These are phyloP conservation scores for Coryphaenoides rupestris DNA, from an alignment of 2,113 vertebrate genomes.

Conservation along the genomic window DNA sequence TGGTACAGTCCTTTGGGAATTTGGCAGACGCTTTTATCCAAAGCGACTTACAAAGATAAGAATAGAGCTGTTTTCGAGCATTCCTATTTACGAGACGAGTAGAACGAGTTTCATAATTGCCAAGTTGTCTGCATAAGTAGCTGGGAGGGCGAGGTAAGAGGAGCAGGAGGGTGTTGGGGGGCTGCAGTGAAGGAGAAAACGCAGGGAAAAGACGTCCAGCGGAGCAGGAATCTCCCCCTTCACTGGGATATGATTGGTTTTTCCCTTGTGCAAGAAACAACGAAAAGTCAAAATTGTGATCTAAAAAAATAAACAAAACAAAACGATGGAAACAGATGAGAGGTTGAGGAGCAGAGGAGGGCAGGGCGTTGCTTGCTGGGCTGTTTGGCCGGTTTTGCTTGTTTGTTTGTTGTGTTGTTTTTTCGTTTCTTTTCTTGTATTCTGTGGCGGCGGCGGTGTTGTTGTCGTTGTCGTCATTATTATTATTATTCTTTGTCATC, in stretches of 20 bases:
- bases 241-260: conserved; percentile 92
- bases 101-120: too few relatives aligned
- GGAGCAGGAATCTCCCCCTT: conserved; percentile 70
- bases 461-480: conserved; percentile 21
- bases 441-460: conserved; percentile 2
- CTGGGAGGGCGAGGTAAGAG: conserved; percentile 23
- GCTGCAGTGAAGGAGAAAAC: conserved; percentile 71
- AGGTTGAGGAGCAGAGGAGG: conserved; percentile 15
- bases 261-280: conserved; percentile 89
- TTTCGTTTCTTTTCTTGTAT: too few relatives aligned
- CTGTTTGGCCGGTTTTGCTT: conserved; percentile 52
- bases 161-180: conserved; percentile 10
- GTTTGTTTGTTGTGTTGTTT: neutral
- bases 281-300: conserved; percentile 70
- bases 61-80: too few relatives aligned
- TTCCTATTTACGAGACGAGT: too few relatives aligned
- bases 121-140: neutral
- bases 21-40: too few relatives aligned
- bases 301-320: conserved; percentile 77
- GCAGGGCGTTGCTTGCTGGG: conserved; percentile 55
- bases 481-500: conserved; percentile 14
- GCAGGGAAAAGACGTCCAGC: conserved; percentile 71
- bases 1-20: too few relatives aligned
- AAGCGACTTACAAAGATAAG: too few relatives aligned
- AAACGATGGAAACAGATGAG: conserved; percentile 47